phyloP scores from a whole-genome alignment of 2,113 vertebrate genomes.

The Haemorhous mexicanus region DNA sequence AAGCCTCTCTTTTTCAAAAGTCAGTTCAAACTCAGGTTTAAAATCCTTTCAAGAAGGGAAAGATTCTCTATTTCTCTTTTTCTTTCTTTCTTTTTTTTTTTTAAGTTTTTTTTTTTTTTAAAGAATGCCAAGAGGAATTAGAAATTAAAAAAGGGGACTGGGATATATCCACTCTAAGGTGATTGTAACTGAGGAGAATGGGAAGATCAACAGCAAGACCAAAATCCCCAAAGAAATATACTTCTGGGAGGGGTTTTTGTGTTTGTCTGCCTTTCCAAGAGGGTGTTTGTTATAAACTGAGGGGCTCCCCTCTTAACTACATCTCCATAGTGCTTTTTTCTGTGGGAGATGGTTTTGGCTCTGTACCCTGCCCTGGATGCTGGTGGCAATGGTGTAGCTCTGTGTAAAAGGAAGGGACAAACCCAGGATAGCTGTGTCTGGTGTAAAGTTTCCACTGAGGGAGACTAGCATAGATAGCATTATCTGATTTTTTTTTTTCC shows the following conservation, averaged over 20 bases:
- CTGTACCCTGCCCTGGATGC: background rate
- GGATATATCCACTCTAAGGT: background rate
- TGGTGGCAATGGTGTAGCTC: background rate
- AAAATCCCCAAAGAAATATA: background rate
- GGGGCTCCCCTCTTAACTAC: background rate
- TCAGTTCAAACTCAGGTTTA: background rate
- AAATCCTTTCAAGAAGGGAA: background rate
- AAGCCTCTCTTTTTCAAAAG: background rate
- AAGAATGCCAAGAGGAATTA: background rate
- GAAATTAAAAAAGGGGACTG: background rate
- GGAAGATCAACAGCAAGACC: background rate
- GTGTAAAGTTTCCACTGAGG: background rate
- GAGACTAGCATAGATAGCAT: background rate
- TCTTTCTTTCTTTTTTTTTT: background rate
- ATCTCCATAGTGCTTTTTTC: fast-evolving
- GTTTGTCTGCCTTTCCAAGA: background rate
- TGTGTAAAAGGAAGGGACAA: background rate
- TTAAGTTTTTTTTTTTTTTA: background rate
- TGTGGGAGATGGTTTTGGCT: fast-evolving
- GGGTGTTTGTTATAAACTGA: background rate
- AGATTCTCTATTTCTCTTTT: background rate
- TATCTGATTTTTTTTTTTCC: background rate
- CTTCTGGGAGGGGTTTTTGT: background rate
- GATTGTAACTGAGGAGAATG: background rate
- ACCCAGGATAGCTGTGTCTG: fast-evolving